phyloP scores from a whole-genome alignment of 64 coral and sea anemone species.

The Stichodactyla helianthus region DNA sequence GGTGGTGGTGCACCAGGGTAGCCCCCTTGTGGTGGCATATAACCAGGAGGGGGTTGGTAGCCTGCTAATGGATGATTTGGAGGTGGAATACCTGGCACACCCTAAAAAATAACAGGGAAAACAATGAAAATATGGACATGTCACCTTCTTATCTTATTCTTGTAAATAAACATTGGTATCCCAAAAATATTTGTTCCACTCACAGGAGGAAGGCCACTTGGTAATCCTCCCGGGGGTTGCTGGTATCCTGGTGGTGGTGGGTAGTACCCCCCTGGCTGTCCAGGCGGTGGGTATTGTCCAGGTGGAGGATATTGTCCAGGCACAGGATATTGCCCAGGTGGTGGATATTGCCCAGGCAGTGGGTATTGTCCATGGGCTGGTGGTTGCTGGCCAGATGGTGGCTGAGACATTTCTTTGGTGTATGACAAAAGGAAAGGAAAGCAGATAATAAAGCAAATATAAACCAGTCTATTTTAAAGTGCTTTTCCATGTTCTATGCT shows the following conservation, averaged over 20 bases:
- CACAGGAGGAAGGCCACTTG: slow-evolving; percentile 17
- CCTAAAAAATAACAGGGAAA: background rate
- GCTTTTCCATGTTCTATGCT: no score
- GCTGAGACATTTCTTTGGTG: background rate
- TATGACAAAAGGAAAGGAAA: background rate
- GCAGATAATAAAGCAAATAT: background rate
- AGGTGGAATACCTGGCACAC: slow-evolving; percentile 16
- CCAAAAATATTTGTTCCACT: background rate
- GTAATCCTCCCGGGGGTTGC: background rate
- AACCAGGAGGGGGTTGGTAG: slow-evolving; percentile 4
- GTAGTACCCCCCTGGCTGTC: slow-evolving; percentile 29
- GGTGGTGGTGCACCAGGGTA: slow-evolving; percentile 29
- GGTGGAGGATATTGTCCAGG: background rate
- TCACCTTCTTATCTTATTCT: background rate
- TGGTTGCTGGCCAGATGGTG: background rate
- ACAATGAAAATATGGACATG: background rate
- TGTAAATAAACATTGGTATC: background rate
- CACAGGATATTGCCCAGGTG: background rate
- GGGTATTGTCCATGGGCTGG: background rate
- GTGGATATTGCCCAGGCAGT: background rate
- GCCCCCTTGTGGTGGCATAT: slow-evolving; percentile 12
- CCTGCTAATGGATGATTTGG: slow-evolving; percentile 4
- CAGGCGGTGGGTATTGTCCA: slow-evolving; percentile 19
- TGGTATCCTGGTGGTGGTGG: slow-evolving; percentile 6
- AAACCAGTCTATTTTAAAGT: background rate